These are phyloP conservation scores for Drosophila nikananu DNA, from an alignment of 1,140 invertebrate species.

Conservation along the genomic window DNA sequence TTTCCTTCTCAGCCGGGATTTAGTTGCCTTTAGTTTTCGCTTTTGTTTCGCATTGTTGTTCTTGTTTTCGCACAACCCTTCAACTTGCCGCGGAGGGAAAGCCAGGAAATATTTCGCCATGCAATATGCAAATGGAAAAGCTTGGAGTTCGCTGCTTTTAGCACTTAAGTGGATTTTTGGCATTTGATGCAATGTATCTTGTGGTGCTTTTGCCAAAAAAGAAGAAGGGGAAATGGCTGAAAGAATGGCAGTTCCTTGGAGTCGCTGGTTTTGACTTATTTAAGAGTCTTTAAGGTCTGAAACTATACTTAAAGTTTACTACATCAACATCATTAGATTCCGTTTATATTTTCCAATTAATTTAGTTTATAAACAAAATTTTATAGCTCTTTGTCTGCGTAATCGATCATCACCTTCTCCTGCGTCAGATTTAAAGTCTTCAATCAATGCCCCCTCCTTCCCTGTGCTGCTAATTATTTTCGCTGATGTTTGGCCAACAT, in stretches of 20 bases:
- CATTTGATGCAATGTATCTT: slow-evolving; percentile 67
- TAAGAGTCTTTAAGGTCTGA: not conserved
- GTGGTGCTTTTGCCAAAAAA: slow-evolving; percentile 8
- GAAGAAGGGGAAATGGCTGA: not conserved
- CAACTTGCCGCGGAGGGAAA: slow-evolving; percentile 10
- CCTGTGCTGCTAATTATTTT: slow-evolving; percentile 23
- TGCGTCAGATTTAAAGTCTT: slow-evolving; percentile 19
- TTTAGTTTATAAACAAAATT: not conserved
- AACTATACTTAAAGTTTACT: not conserved
- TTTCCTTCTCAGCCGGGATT: not conserved
- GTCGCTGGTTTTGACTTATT: not conserved
- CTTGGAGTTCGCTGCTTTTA: slow-evolving; percentile 47
- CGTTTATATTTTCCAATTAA: not conserved
- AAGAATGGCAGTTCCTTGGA: not conserved
- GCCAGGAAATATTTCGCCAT: slow-evolving; percentile 47
- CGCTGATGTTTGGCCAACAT: slow-evolving; percentile 41
- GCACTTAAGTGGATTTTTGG: slow-evolving; percentile 76
- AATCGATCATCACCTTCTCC: slow-evolving; percentile 16
- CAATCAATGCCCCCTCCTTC: slow-evolving; percentile 17
- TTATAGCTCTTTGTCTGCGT: not conserved
- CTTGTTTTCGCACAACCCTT: slow-evolving; percentile 12
- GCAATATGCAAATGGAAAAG: slow-evolving; percentile 55
- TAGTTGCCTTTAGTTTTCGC: slow-evolving; percentile 14
- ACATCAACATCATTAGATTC: not conserved
- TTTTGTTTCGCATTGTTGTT: slow-evolving; percentile 10